phyloP scores from a whole-genome alignment of 2,797 vertebrate genomes.

The Uromys caudimaculatus region DNA sequence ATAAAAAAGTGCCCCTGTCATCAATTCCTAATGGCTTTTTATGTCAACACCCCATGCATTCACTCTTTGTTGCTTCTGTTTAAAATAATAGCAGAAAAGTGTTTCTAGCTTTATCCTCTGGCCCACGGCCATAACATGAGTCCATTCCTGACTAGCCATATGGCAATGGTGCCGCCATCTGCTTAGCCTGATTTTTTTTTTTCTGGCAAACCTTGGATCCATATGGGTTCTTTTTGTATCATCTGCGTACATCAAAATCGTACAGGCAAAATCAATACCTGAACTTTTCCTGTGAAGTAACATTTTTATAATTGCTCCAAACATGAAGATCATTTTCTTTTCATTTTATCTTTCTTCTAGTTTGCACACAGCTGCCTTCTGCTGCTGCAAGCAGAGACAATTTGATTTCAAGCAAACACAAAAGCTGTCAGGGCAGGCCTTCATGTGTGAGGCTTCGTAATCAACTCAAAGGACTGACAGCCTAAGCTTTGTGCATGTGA shows the following conservation, averaged over 20 bases:
- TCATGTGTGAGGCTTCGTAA: constrained; percentile 80
- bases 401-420: constrained; percentile 82
- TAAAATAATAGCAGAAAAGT: constrained; percentile 82
- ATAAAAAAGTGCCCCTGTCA: not conserved
- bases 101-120: constrained; percentile 83
- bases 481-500: constrained; percentile 83
- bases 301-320: constrained; percentile 80
- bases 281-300: constrained; percentile 77
- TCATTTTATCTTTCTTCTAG: constrained; percentile 71
- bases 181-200: constrained; percentile 85
- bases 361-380: constrained; percentile 81
- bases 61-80: constrained; percentile 75
- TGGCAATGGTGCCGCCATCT: constrained; percentile 87
- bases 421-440: constrained; percentile 85
- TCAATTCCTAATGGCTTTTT: constrained; percentile 28
- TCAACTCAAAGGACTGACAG: constrained; percentile 85
- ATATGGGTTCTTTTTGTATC: constrained; percentile 87
- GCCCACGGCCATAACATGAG: constrained; percentile 80
- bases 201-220: constrained; percentile 87
- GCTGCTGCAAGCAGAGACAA: constrained; percentile 72
- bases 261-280: constrained; percentile 76
- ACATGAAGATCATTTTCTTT: constrained; percentile 80
- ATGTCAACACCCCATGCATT: constrained; percentile 69
- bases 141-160: constrained; percentile 85
- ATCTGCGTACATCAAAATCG: constrained; percentile 82